These are phyloP conservation scores for Toxotes jaculatrix DNA, from an alignment of 2,113 vertebrate species.

Conservation along the genomic window DNA sequence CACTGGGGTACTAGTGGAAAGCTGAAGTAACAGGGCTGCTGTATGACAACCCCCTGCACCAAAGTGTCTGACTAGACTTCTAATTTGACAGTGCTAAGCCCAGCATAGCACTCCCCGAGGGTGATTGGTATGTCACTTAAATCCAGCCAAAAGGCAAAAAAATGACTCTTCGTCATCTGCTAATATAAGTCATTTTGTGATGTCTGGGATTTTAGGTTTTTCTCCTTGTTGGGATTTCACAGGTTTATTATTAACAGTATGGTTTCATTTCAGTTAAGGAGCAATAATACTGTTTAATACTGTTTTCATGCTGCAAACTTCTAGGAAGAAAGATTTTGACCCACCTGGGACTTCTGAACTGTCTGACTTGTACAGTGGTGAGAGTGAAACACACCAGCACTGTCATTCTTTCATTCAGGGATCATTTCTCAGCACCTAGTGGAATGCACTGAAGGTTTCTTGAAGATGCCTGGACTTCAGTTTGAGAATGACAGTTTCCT, in stretches of 20 bases:
- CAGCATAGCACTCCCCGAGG: constrained; percentile 30
- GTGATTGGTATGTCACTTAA: constrained; percentile 38
- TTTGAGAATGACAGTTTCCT: constrained; percentile 13
- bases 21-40: constrained; percentile 62
- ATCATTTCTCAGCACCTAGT: constrained; percentile 13
- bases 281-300: too few relatives aligned
- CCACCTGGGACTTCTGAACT: not conserved
- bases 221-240: not conserved
- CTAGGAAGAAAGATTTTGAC: not conserved
- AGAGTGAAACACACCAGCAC: not conserved
- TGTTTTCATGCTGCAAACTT: not conserved
- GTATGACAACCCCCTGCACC: constrained; percentile 57
- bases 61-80: constrained; percentile 59
- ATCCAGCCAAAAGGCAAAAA: constrained; percentile 13
- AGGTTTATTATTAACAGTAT: not conserved
- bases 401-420: not conserved
- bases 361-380: not conserved
- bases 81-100: constrained; percentile 64
- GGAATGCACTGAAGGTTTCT: not conserved
- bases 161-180: constrained; percentile 7
- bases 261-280: not conserved
- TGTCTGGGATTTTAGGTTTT: not conserved
- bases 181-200: not conserved
- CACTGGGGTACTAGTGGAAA: constrained; percentile 51
- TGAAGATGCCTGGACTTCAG: not conserved